A percentile compares a stretch with the other conserved stretches of the same genome.
These are phyloP conservation scores for Struthio camelus DNA, from an alignment of 2,113 vertebrate species.

Conservation along the genomic window DNA sequence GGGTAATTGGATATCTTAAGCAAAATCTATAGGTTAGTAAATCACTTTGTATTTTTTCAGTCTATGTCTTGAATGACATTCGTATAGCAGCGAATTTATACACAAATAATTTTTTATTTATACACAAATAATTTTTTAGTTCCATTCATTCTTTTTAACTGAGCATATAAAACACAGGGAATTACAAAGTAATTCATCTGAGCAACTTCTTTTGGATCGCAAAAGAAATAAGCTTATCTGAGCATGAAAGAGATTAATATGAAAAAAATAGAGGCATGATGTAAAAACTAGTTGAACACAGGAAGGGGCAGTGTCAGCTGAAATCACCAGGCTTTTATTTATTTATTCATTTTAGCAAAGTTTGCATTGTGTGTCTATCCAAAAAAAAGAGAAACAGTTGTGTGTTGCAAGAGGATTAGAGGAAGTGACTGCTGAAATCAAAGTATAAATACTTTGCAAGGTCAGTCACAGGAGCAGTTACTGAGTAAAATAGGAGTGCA, in stretches of 20 bases:
- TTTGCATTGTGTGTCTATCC: constrained; percentile 1
- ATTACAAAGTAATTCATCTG: background rate
- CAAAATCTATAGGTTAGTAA: background rate
- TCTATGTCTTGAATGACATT: background rate
- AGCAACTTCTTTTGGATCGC: background rate
- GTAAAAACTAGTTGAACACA: background rate
- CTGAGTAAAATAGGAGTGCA: background rate
- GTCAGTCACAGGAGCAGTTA: constrained; percentile 11
- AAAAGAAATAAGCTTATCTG: background rate
- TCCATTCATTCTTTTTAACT: background rate
- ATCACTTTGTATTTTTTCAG: background rate
- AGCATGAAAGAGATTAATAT: background rate
- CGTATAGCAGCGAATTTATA: background rate
- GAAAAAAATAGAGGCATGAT: background rate
- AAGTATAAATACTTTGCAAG: constrained; percentile 54
- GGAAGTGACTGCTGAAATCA: constrained; percentile 59
- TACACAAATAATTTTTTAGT: background rate
- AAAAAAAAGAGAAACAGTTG: background rate
- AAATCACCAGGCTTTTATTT: background rate
- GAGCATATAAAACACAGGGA: background rate
- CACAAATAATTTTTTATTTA: background rate
- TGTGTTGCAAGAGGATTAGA: constrained; percentile 66
- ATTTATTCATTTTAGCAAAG: constrained; percentile 21
- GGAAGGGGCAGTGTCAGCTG: background rate
- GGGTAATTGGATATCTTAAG: background rate